Evolutionary conservation across 2,113 vertebrate genomes (phyloP).

Genomic region (Gracilinanus agilis): DNA sequence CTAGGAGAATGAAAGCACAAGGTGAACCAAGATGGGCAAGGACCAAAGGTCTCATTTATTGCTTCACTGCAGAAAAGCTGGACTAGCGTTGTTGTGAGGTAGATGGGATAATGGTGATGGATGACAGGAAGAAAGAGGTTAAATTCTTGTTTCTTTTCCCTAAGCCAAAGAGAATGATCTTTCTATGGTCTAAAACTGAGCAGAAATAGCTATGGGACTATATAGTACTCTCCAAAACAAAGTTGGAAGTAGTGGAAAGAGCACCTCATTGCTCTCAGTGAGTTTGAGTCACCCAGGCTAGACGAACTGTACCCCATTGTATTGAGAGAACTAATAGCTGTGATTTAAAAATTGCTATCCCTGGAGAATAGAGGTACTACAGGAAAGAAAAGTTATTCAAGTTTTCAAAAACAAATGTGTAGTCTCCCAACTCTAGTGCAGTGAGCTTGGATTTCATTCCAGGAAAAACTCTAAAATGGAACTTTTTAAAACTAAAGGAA

Average conservation of each 20-base stretch:
- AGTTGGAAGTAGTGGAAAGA: neutral
- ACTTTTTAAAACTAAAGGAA: neutral
- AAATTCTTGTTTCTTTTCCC: neutral
- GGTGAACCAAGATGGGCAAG: neutral
- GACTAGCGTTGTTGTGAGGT: neutral
- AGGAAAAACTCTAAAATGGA: neutral
- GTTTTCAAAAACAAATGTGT: neutral
- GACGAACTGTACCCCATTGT: neutral
- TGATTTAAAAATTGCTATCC: neutral
- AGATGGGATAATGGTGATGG: neutral
- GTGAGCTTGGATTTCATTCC: neutral
- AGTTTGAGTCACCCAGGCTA: neutral
- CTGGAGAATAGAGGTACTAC: neutral
- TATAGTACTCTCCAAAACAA: neutral
- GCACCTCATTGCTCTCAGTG: neutral
- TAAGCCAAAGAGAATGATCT: neutral
- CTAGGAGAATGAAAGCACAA: neutral
- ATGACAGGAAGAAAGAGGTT: neutral
- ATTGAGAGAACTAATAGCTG: neutral
- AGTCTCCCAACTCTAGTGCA: neutral
- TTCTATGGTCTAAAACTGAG: neutral
- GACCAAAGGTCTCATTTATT: neutral
- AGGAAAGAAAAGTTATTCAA: neutral
- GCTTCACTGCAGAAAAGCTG: neutral
- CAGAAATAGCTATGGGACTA: neutral